Evolutionary conservation across 2,113 vertebrate species (phyloP).

Genomic region (Nymphicus hollandicus): DNA sequence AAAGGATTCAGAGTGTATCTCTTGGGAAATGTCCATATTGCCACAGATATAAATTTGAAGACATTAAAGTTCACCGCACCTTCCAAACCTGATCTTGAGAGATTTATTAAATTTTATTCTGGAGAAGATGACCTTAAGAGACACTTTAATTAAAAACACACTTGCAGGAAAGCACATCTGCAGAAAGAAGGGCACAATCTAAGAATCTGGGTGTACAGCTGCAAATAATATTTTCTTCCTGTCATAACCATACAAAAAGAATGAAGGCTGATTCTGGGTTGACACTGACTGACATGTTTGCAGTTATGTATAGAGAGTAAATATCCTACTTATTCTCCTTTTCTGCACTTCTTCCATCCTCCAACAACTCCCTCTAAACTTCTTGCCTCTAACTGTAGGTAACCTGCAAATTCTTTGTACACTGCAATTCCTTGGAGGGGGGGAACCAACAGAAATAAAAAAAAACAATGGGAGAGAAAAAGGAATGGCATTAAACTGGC

Average conservation of each 20-base stretch:
- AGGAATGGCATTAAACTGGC: not conserved
- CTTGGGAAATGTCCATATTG: not conserved
- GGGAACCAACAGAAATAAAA: not conserved
- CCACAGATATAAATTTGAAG: not conserved
- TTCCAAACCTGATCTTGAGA: not conserved
- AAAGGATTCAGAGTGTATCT: not conserved
- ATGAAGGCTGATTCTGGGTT: not conserved
- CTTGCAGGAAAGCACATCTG: not conserved
- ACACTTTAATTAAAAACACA: not conserved
- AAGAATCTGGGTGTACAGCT: not conserved
- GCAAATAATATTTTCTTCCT: not conserved
- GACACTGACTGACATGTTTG: not conserved
- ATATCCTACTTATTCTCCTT: not conserved
- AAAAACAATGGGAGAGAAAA: not conserved
- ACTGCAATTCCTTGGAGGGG: not conserved
- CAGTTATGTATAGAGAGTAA: not conserved
- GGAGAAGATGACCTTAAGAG: not conserved
- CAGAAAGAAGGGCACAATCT: not conserved
- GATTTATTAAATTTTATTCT: not conserved
- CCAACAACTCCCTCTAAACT: not conserved
- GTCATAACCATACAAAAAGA: not conserved
- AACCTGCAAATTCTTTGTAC: not conserved
- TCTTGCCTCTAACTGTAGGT: not conserved
- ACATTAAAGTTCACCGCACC: not conserved
- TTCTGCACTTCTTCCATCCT: not conserved